Evolutionary conservation across 2,888 invertebrate genomes (phyloP).

Genomic region (Chaitophorus viminalis): DNA sequence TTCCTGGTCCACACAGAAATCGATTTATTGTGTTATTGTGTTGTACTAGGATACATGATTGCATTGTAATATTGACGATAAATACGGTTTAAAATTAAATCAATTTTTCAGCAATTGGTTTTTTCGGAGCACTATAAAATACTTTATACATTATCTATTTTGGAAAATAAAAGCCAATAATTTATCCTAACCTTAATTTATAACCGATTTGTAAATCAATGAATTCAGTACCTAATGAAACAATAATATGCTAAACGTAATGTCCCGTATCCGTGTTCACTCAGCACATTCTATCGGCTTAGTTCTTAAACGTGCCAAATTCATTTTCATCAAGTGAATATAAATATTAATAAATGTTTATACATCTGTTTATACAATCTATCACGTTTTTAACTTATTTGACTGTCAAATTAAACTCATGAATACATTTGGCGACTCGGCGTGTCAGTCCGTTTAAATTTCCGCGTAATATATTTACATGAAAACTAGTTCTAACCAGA

Average conservation of each 20-base stretch:
- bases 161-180: too few species aligned
- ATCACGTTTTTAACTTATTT: neutral
- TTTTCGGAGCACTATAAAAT: too few species aligned
- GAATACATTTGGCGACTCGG: neutral
- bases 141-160: too few species aligned
- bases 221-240: too few species aligned
- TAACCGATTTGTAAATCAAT: too few species aligned
- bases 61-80: neutral
- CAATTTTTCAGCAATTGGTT: too few species aligned
- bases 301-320: neutral
- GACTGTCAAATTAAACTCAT: neutral
- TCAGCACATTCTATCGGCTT: neutral
- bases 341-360: too few species aligned
- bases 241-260: too few species aligned
- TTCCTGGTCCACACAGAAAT: neutral
- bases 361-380: too few species aligned
- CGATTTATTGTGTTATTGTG: neutral
- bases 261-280: neutral
- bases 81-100: too few species aligned
- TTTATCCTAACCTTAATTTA: too few species aligned
- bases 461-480: neutral
- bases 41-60: neutral
- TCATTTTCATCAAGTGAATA: neutral
- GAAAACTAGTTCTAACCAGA: conserved; percentile 13
- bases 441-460: neutral